Conservation (phyloP, 2,797 vertebrate species). For the Xiphorhynchus erythropygius region DNA sequence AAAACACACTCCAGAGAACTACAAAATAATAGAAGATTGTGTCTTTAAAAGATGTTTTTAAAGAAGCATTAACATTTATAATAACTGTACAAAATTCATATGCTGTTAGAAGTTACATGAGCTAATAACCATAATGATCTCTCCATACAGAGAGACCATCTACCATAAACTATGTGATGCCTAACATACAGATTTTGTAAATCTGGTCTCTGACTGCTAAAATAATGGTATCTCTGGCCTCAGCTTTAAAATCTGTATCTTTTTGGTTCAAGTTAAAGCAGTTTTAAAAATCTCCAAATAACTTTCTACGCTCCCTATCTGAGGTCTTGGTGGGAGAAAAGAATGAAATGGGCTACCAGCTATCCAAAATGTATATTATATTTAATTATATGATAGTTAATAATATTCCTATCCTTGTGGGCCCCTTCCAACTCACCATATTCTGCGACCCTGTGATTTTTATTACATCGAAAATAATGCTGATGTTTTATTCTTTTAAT, state of each 20-base stretch:
- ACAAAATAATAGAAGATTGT: fast-evolving
- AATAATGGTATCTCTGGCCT: not conserved
- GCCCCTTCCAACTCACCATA: not conserved
- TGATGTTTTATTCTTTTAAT: not conserved
- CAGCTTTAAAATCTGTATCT: not conserved
- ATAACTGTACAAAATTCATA: not conserved
- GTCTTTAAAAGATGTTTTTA: fast-evolving
- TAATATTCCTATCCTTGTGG: not conserved
- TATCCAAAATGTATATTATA: not conserved
- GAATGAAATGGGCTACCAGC: not conserved
- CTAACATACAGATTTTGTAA: not conserved
- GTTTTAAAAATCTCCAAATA: not conserved
- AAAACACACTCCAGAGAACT: not conserved
- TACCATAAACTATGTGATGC: not conserved
- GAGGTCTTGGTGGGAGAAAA: not conserved
- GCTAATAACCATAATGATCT: not conserved
- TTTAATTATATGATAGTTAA: not conserved
- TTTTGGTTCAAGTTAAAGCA: not conserved
- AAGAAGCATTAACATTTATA: not conserved
- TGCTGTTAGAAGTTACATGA: not conserved
- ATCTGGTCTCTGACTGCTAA: not conserved
- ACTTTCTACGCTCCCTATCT: not conserved
- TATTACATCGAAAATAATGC: not conserved
- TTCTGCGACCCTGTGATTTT: not conserved
- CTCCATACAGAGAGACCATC: not conserved